Percentiles rank a stretch among this genome's conserved stretches.
Evolutionary conservation across 2,888 invertebrate genomes (phyloP).

Genomic region (Tinea pellionella): DNA sequence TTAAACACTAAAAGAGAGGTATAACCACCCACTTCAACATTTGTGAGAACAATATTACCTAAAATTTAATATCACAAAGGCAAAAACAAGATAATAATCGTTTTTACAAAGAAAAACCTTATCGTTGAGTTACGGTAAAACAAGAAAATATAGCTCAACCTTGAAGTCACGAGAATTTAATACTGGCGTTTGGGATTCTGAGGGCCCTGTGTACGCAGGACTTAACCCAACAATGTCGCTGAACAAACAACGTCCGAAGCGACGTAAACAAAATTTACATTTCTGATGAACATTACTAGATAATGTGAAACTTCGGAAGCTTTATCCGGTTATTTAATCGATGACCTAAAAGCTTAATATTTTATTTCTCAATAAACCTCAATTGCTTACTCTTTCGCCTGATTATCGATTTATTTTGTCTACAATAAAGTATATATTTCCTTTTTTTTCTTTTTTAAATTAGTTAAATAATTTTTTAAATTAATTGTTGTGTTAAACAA

Average conservation of each 20-base stretch:
- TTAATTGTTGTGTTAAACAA: not conserved
- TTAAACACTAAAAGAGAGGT: no score
- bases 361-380: not conserved
- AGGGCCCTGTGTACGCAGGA: not conserved
- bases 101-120: conserved; percentile 3
- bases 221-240: not conserved
- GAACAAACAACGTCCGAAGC: conserved; percentile 7
- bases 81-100: conserved; percentile 2
- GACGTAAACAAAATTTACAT: conserved; percentile 13
- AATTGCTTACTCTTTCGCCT: no score
- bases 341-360: not conserved
- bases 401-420: no score
- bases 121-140: conserved; percentile 1
- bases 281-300: conserved; percentile 14
- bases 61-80: not conserved
- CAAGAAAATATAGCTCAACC: conserved; percentile 5
- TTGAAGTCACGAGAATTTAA: not conserved
- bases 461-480: not conserved
- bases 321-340: conserved; percentile 2
- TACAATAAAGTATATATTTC: not conserved
- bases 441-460: not conserved
- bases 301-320: conserved; percentile 2
- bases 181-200: not conserved
- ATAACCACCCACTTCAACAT: not conserved
- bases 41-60: not conserved